phyloP scores from a whole-genome alignment of 2,888 invertebrate genomes.

The Slavum lentiscoides region DNA sequence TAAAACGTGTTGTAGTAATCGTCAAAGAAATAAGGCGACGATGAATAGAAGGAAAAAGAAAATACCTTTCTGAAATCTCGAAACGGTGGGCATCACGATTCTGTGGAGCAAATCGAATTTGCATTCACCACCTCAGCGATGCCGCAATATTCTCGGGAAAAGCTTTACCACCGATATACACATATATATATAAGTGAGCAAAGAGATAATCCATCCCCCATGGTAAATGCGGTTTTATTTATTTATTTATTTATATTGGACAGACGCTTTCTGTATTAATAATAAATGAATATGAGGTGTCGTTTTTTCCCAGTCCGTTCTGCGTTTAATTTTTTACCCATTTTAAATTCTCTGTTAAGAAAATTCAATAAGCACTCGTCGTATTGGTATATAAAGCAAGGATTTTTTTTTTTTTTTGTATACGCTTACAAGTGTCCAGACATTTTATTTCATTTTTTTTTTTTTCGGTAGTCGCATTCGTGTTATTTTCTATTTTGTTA shows the following conservation, averaged over 20 bases:
- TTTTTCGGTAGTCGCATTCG: not conserved
- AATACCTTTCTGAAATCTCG: slow-evolving; percentile 29
- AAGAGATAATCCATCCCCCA: slow-evolving; percentile 27
- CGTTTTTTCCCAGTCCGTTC: not conserved
- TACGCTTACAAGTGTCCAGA: not conserved
- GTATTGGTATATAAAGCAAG: too few relatives aligned
- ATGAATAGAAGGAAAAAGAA: not conserved
- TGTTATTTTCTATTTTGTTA: not conserved
- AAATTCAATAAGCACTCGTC: not conserved
- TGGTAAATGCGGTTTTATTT: slow-evolving; percentile 36
- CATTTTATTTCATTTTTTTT: not conserved
- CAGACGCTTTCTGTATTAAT: slow-evolving; percentile 30
- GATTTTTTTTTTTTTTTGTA: too few relatives aligned
- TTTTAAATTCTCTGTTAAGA: not conserved
- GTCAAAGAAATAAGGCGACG: slow-evolving; percentile 31
- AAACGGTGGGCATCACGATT: slow-evolving; percentile 23
- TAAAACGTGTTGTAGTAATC: slow-evolving; percentile 23
- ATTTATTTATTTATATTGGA: slow-evolving; percentile 27
- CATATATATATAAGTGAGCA: not conserved
- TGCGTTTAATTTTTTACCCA: not conserved
- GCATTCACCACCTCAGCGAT: slow-evolving; percentile 2
- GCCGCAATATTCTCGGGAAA: not conserved
- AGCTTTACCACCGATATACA: slow-evolving; percentile 26
- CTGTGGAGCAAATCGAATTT: slow-evolving; percentile 40
- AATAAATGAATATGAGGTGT: slow-evolving; percentile 11